A percentile compares a stretch with the other conserved stretches of the same genome.
These are phyloP conservation scores for Auanema sp. DNA, from an alignment of 2,888 invertebrate species.

Conservation along the genomic window DNA sequence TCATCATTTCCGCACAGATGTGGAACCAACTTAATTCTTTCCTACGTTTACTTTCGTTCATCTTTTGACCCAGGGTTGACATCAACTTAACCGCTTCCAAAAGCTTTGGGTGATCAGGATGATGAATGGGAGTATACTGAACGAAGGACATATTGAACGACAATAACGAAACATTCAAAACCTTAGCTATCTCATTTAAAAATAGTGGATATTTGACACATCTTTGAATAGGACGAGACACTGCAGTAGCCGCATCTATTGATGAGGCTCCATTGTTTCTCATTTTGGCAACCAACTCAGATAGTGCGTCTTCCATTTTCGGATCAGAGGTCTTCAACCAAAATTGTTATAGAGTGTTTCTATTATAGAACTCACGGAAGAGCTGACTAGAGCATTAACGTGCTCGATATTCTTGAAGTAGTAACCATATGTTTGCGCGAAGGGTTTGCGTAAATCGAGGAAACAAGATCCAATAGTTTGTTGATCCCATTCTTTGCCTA, in stretches of 20 bases:
- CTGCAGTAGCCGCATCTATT: conserved; percentile 53
- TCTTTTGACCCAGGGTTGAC: conserved; percentile 56
- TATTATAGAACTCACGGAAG: conserved; percentile 24
- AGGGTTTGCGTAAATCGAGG: conserved; percentile 49
- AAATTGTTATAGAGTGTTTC: neutral
- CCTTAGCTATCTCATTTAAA: conserved; percentile 53
- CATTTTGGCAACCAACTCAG: conserved; percentile 38
- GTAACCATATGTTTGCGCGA: conserved; percentile 54
- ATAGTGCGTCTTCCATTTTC: conserved; percentile 39
- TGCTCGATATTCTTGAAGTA: conserved; percentile 58
- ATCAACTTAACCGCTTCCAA: conserved; percentile 55
- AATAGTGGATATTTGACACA: conserved; percentile 59
- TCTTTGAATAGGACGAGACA: conserved; percentile 56
- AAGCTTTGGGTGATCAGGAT: conserved; percentile 58
- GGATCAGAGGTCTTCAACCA: conserved; percentile 31
- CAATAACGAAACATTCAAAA: conserved; percentile 1
- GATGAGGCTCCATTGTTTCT: conserved; percentile 28
- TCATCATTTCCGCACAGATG: conserved; percentile 4
- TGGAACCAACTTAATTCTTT: conserved; percentile 52
- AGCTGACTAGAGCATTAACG: conserved; percentile 50
- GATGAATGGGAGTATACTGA: conserved; percentile 52
- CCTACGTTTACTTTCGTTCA: conserved; percentile 59
- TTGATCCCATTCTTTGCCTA: conserved; percentile 37
- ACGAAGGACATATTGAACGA: conserved; percentile 4
- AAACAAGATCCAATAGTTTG: conserved; percentile 46